phyloP scores from a whole-genome alignment of 2,797 vertebrate genomes.

The Rhabdomys pumilio region DNA sequence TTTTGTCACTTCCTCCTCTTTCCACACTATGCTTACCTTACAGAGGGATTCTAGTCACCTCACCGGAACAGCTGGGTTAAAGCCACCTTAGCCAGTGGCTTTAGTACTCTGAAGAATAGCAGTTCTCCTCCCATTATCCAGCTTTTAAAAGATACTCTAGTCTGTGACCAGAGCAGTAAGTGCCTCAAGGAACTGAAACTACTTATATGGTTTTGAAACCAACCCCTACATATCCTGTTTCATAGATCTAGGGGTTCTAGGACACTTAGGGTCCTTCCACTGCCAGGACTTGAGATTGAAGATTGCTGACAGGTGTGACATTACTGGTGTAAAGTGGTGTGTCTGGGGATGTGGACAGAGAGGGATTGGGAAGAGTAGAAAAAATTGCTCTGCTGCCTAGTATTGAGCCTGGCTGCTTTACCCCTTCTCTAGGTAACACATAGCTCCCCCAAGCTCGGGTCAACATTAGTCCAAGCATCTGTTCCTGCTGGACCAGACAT shows the following conservation, averaged over 20 bases:
- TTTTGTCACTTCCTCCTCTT: neutral
- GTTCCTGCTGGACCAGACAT: neutral
- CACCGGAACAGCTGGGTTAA: neutral
- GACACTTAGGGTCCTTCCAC: rapidly evolving
- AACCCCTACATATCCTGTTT: neutral
- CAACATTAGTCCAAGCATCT: neutral
- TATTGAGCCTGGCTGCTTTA: neutral
- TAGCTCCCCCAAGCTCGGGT: neutral
- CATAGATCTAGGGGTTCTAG: neutral
- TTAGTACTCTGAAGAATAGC: neutral
- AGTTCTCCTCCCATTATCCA: neutral
- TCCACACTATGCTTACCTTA: neutral
- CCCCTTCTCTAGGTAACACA: too few species aligned
- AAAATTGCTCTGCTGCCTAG: neutral
- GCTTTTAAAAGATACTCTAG: neutral
- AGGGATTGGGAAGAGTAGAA: too few species aligned
- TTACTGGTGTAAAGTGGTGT: rapidly evolving
- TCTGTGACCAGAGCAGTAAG: neutral
- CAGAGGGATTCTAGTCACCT: neutral
- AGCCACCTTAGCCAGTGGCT: neutral
- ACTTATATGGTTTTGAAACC: neutral
- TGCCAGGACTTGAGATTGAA: neutral
- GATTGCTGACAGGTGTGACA: neutral
- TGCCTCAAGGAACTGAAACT: too few species aligned
- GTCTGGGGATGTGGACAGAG: neutral